Conservation (phyloP, 2,113 vertebrate genomes). For the Myodes glareolus region DNA sequence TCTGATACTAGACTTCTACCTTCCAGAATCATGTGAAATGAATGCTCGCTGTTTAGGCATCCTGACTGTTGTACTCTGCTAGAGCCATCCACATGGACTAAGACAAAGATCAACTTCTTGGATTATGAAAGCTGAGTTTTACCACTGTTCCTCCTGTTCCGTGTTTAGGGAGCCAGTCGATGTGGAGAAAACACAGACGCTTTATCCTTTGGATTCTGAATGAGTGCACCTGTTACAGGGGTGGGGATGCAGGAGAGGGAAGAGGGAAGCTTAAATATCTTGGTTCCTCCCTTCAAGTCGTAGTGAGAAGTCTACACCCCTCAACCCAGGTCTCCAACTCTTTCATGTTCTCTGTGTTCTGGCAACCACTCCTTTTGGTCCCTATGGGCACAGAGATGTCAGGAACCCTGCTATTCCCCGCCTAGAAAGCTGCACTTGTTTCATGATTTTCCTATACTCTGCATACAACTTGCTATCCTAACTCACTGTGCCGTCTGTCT, state of each 20-base stretch:
- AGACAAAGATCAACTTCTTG: not conserved
- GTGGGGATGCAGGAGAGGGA: not conserved
- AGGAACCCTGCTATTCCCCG: not conserved
- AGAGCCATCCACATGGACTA: not conserved
- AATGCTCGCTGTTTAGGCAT: not conserved
- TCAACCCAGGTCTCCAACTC: not conserved
- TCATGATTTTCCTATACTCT: not conserved
- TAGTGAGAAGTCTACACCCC: not conserved
- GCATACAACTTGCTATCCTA: conserved; percentile 14
- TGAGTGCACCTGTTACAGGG: not conserved
- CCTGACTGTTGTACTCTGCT: not conserved
- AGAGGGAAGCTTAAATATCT: not conserved
- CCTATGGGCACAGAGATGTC: not conserved
- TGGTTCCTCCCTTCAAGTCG: not conserved
- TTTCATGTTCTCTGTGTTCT: not conserved
- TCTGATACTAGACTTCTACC: not conserved
- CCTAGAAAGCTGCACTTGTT: not conserved
- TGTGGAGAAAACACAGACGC: not conserved
- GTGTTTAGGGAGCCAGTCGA: not conserved
- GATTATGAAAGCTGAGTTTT: not conserved
- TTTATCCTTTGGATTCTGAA: conserved; percentile 28
- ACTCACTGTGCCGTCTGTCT: conserved; percentile 53
- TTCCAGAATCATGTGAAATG: not conserved
- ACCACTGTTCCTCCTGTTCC: not conserved
- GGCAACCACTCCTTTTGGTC: not conserved